Evolutionary conservation across 2,888 invertebrate genomes (phyloP).

Genomic region (Lycaena phlaeas): DNA sequence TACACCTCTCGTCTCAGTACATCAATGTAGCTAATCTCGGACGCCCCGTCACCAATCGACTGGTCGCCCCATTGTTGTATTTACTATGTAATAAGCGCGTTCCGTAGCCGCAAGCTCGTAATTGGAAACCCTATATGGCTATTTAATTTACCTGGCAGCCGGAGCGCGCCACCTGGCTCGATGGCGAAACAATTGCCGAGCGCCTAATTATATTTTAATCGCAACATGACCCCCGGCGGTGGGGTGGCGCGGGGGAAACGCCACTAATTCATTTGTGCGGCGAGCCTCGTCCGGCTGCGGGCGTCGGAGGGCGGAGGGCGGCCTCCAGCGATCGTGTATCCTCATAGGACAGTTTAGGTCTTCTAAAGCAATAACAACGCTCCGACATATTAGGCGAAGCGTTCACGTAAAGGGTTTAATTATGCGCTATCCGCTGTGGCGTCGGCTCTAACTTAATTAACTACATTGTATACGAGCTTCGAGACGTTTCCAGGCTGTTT

Average conservation of each 20-base stretch:
- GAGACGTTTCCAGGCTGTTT: slow-evolving; percentile 47
- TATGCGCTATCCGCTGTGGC: slow-evolving; percentile 60
- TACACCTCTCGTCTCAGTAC: no score
- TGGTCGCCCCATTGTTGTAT: slow-evolving; percentile 37
- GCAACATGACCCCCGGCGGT: slow-evolving; percentile 43
- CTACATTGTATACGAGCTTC: slow-evolving; percentile 58
- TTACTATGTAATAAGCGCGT: slow-evolving; percentile 62
- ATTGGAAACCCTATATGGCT: slow-evolving; percentile 64
- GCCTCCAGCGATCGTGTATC: slow-evolving; percentile 57
- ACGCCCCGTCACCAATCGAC: no score
- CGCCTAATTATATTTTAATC: slow-evolving; percentile 73
- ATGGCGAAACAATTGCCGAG: slow-evolving; percentile 68
- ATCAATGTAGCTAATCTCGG: no score
- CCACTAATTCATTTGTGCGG: slow-evolving; percentile 67
- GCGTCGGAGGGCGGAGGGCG: no score
- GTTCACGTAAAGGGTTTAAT: slow-evolving; percentile 66
- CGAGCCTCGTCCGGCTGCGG: slow-evolving; percentile 43
- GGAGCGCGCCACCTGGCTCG: slow-evolving; percentile 60
- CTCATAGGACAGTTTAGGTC: slow-evolving; percentile 70
- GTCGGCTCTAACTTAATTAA: slow-evolving; percentile 60
- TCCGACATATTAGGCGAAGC: slow-evolving; percentile 67
- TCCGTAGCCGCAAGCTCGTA: slow-evolving; percentile 50
- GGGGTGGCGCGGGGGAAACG: slow-evolving; percentile 32
- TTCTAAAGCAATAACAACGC: slow-evolving; percentile 65
- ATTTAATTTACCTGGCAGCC: slow-evolving; percentile 64